These are phyloP conservation scores for Phalloptychus januarius DNA, from an alignment of 2,797 vertebrate species.

Conservation along the genomic window DNA sequence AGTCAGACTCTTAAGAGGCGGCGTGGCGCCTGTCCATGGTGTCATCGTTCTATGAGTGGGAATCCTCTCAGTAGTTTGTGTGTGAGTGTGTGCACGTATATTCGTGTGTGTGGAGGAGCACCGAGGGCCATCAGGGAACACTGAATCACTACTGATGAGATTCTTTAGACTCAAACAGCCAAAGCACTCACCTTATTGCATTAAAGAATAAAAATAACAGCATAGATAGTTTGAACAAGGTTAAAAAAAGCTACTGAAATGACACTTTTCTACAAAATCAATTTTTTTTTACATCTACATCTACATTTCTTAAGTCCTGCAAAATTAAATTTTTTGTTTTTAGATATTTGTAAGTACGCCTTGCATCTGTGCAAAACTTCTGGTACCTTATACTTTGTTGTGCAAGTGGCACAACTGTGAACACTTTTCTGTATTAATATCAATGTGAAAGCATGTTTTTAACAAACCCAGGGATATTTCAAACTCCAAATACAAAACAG, in stretches of 20 bases:
- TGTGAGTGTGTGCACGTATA: constrained; percentile 16
- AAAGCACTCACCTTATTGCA: constrained; percentile 27
- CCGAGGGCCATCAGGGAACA: constrained; percentile 12
- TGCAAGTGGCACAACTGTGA: neutral
- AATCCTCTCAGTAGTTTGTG: constrained; percentile 63
- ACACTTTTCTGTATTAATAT: neutral
- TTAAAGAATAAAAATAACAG: constrained; percentile 27
- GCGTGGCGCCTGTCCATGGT: constrained; percentile 69
- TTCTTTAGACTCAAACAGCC: constrained; percentile 25
- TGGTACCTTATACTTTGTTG: neutral
- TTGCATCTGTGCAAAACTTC: neutral
- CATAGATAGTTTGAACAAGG: neutral
- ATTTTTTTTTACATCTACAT: no score
- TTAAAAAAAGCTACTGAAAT: neutral
- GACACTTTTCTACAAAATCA: neutral
- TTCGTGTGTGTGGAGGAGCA: constrained; percentile 3
- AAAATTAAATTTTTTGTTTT: neutral
- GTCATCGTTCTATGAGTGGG: constrained; percentile 72
- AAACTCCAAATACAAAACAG: neutral
- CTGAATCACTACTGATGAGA: constrained; percentile 61
- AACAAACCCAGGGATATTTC: neutral
- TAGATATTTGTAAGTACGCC: neutral
- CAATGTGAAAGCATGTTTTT: neutral
- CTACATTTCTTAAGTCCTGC: neutral
- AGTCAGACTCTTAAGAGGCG: constrained; percentile 65